A percentile compares a stretch with the other conserved stretches of the same genome.
phyloP scores from a whole-genome alignment of 2,797 vertebrate genomes.

The Pagetopsis macropterus region DNA sequence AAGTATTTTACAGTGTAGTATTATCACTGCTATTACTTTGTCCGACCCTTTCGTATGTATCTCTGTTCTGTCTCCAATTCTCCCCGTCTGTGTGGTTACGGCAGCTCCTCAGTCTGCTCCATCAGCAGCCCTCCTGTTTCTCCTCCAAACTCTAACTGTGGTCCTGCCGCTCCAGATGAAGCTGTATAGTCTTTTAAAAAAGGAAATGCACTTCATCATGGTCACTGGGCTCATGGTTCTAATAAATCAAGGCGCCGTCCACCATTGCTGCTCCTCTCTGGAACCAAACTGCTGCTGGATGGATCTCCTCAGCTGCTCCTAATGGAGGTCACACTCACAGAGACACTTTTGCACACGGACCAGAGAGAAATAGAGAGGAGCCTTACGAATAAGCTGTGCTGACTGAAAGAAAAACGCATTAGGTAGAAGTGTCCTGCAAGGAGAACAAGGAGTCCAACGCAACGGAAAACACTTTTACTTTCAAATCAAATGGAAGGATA shows the following conservation, averaged over 20 bases:
- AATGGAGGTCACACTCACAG: conserved; percentile 83
- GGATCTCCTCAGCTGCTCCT: conserved; percentile 80
- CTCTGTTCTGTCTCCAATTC: neutral
- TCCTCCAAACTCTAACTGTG: conserved; percentile 38
- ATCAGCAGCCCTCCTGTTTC: conserved; percentile 24
- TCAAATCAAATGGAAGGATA: neutral
- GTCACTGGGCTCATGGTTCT: conserved; percentile 80
- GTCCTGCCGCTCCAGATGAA: conserved; percentile 69
- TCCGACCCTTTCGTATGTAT: neutral
- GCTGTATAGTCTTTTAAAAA: conserved; percentile 83
- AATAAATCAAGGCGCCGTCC: conserved; percentile 84
- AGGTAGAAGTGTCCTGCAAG: neutral
- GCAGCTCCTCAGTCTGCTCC: conserved; percentile 26
- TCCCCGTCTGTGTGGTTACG: conserved; percentile 15
- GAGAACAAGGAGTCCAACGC: neutral
- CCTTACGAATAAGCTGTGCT: conserved; percentile 32
- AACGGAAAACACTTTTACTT: conserved; percentile 12
- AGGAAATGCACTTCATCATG: conserved; percentile 86
- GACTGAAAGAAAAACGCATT: conserved; percentile 4
- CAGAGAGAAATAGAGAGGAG: neutral
- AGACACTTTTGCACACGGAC: conserved; percentile 55
- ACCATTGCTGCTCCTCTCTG: conserved; percentile 75
- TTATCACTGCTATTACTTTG: too few species aligned
- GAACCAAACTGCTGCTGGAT: conserved; percentile 81
- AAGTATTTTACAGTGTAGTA: too few species aligned